Percentiles rank a stretch among this genome's conserved stretches.
Evolutionary conservation across 2,888 invertebrate species (phyloP).

Genomic region (Nebria brevicollis): DNA sequence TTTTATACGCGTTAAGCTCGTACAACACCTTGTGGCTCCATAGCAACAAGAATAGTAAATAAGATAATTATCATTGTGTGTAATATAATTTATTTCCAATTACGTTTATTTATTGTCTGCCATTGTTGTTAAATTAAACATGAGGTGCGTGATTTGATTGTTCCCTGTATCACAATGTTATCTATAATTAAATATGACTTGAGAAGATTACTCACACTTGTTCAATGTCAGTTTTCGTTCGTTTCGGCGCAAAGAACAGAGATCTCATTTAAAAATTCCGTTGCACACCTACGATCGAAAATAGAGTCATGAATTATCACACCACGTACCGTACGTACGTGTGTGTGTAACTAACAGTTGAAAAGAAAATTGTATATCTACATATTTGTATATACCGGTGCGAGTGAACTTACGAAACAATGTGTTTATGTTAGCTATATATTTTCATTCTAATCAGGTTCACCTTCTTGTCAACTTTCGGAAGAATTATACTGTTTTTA

Average conservation of each 20-base stretch:
- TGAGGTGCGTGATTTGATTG: slow-evolving; percentile 32
- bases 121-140: slow-evolving; percentile 44
- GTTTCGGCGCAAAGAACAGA: neutral
- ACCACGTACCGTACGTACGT: neutral
- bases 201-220: slow-evolving; percentile 16
- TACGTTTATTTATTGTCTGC: slow-evolving; percentile 41
- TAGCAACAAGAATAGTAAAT: slow-evolving; percentile 17
- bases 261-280: neutral
- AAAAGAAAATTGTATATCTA: neutral
- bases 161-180: slow-evolving; percentile 42
- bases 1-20: slow-evolving; percentile 11
- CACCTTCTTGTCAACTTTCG: neutral
- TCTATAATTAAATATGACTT: slow-evolving; percentile 46
- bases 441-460: neutral
- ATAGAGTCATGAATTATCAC: slow-evolving; percentile 1
- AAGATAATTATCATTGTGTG: slow-evolving; percentile 36
- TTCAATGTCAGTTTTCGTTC: slow-evolving; percentile 1
- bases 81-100: slow-evolving; percentile 46
- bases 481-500: neutral
- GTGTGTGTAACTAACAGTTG: neutral
- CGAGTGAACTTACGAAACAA: neutral
- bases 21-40: neutral
- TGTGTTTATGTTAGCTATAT: neutral
- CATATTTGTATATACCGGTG: neutral
- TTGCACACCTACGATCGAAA: slow-evolving; percentile 1